phyloP scores from a whole-genome alignment of 2,888 invertebrate species.

The Drosophila pseudotakahashii region DNA sequence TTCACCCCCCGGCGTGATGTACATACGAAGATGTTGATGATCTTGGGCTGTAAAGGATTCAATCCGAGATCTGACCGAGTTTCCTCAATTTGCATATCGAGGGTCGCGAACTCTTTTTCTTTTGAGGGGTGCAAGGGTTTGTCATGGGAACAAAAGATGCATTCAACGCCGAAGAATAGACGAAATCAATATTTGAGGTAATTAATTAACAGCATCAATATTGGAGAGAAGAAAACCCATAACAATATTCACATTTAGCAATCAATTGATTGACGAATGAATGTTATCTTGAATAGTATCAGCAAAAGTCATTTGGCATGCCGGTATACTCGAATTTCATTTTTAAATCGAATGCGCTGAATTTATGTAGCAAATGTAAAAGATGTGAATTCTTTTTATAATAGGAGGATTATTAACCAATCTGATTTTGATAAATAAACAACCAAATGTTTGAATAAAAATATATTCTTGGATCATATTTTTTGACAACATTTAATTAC shows the following conservation, averaged over 20 bases:
- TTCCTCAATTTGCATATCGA: constrained; percentile 67
- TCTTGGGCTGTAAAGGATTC: constrained; percentile 35
- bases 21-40: constrained; percentile 46
- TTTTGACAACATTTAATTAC: background rate
- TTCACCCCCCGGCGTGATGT: constrained; percentile 60
- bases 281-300: constrained; percentile 44
- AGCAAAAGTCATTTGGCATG: constrained; percentile 24
- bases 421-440: too few relatives aligned
- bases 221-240: constrained; percentile 44
- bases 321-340: background rate
- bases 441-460: background rate
- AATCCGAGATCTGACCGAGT: constrained; percentile 32
- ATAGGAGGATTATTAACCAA: background rate
- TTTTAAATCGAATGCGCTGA: too few relatives aligned
- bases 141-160: constrained; percentile 77
- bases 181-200: constrained; percentile 80
- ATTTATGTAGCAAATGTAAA: too few relatives aligned
- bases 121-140: constrained; percentile 58
- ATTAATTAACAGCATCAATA: constrained; percentile 73
- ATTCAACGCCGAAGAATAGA: constrained; percentile 59
- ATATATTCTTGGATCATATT: background rate
- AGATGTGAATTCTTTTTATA: too few relatives aligned
- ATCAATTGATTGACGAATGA: constrained; percentile 71
- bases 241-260: constrained; percentile 69
- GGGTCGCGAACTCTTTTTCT: constrained; percentile 44